Evolutionary conservation across 2,113 vertebrate species (phyloP).

Genomic region (Struthidea cinerea): DNA sequence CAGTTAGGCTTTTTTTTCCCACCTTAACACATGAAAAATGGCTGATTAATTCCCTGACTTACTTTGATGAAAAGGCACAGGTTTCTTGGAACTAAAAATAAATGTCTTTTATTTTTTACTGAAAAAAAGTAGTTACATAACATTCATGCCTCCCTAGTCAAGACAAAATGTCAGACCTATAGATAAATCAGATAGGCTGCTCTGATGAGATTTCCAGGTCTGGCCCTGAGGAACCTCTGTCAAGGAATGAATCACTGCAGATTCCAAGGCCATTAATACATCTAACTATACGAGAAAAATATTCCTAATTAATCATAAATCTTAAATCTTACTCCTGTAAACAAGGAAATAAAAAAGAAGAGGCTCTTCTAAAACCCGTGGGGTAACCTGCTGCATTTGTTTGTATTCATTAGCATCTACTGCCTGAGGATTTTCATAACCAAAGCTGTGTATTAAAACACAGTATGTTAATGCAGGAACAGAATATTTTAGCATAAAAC

Average conservation of each 20-base stretch:
- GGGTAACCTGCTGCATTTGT: rapidly evolving
- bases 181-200: not conserved
- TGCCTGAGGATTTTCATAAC: not conserved
- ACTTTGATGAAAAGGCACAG: not conserved
- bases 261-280: not conserved
- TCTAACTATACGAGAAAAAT: not conserved
- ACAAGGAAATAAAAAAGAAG: not conserved
- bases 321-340: not conserved
- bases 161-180: not conserved
- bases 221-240: not conserved
- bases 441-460: not conserved
- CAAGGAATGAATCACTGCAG: not conserved
- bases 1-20: not conserved
- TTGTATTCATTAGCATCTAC: not conserved
- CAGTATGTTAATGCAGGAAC: not conserved
- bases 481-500: not conserved
- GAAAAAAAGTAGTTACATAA: not conserved
- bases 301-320: not conserved
- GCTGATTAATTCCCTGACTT: not conserved
- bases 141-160: not conserved
- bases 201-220: not conserved
- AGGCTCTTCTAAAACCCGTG: not conserved
- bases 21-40: not conserved
- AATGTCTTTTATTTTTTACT: constrained; percentile 1
- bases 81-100: constrained; percentile 3